Evolutionary conservation across 2,888 invertebrate genomes (phyloP), one percentile per base, ranked within the genome.

Genomic region (Erynnis tages): DNA sequence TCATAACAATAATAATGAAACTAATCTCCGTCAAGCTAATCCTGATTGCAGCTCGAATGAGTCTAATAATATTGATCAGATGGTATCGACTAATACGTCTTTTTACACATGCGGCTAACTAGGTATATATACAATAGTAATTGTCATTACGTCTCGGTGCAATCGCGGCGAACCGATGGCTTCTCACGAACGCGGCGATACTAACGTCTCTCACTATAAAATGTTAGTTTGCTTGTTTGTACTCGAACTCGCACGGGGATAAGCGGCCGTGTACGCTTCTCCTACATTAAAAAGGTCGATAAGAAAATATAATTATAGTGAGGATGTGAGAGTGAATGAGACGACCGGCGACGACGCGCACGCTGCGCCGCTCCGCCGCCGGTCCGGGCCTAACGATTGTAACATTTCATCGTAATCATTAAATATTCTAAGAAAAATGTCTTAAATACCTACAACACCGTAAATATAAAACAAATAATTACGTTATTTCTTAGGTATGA

Each of bases 361-460:
- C 72, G 70, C 66, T 60, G 57, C 54, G 73, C 73, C 65, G 65
- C 58, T 53, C 71, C 80, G 78, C 76, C 80, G 76, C 72, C 83
- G 79, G 79, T 80, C 78, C 69, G 73, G 82, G 76, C 85, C 82
- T 84, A 84, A 83, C 83, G 79, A 82, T 79, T 83, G 79, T 83
- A 85, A 87, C 82, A 84, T 85, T 82, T 81, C 84, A 80, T 85
- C 85, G 29, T 85, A 83, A 82, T 84, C 83, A 88, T 88, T 88
- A 87, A 89, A 88, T 86, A 88, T 82, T 83, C 87, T 88, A 88
- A 87, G 88, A 88, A 88, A 87, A 89, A 88, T 87, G 88, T 87
- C 89, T 89, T 89, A 89, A 86, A 80, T 84, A 84, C 83, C 88
- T 89, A 88, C 85, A 89, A 89, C 87, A 88, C 88, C 88, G 87